Evolutionary conservation across 2,797 vertebrate species (phyloP).

Genomic region (Pipistrellus pygmaeus): DNA sequence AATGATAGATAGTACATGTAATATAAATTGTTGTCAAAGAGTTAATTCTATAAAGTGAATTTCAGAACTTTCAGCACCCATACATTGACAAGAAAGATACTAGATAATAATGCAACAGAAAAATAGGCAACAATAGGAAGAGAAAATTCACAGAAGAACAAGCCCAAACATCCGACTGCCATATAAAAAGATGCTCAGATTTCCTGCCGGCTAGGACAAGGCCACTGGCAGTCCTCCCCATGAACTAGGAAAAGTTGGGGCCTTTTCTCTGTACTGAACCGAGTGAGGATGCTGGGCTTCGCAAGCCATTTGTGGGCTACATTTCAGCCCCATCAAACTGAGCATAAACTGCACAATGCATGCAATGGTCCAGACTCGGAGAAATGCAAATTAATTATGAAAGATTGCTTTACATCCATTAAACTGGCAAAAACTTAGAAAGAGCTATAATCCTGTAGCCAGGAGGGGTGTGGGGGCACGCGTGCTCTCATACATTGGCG

Average conservation of each 20-base stretch:
- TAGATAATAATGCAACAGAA: neutral
- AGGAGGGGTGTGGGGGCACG: neutral
- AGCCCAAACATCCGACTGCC: neutral
- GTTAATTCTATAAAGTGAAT: conserved; percentile 36
- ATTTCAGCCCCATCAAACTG: neutral
- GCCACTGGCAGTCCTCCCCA: neutral
- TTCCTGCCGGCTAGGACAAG: neutral
- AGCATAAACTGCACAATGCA: neutral
- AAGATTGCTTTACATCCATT: conserved; percentile 2
- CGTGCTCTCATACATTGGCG: neutral
- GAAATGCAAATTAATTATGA: conserved; percentile 14
- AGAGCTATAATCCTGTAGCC: conserved; percentile 2
- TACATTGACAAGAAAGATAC: conserved; percentile 42
- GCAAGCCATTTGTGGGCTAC: neutral
- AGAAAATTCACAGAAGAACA: conserved; percentile 32
- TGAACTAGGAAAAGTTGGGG: neutral
- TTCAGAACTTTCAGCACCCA: conserved; percentile 14
- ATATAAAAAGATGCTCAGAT: neutral
- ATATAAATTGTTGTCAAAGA: neutral
- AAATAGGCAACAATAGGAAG: conserved; percentile 1
- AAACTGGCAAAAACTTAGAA: conserved; percentile 23
- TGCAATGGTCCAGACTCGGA: neutral
- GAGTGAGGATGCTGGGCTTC: neutral
- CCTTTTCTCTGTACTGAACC: neutral
- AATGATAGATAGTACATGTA: neutral